Conservation (phyloP, 1,140 invertebrate genomes). For the Hermetia illucens region DNA sequence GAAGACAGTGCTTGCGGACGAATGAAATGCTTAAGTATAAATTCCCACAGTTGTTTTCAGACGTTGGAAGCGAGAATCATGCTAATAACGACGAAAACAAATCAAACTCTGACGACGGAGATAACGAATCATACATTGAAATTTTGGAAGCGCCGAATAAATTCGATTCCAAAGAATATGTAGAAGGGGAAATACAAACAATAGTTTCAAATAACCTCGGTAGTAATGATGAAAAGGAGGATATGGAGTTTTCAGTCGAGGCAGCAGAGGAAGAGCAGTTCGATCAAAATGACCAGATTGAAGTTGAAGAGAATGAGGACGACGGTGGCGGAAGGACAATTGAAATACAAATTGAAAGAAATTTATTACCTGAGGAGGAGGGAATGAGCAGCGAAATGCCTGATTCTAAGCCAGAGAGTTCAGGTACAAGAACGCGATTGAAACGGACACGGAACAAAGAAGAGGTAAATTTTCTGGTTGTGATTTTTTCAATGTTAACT, state of each 20-base stretch:
- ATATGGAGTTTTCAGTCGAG: no score
- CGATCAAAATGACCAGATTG: no score
- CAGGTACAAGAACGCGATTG: background rate
- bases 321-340: background rate
- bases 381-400: background rate
- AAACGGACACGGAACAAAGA: background rate
- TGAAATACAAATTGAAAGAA: background rate
- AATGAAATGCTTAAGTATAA: background rate
- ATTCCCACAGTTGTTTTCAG: background rate
- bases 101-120: no score
- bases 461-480: background rate
- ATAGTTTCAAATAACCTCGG: no score
- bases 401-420: background rate
- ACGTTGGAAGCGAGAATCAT: background rate
- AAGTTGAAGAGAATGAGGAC: background rate
- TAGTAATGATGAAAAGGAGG: no score
- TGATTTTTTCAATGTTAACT: background rate
- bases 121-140: no score
- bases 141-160: no score
- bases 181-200: no score
- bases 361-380: background rate
- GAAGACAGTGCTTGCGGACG: background rate
- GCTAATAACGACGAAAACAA: background rate
- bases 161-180: no score
- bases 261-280: no score